Evolutionary conservation across 2,113 vertebrate genomes (phyloP), one percentile per base, ranked within the genome.

Genomic region (Anser brachyrhynchus): DNA sequence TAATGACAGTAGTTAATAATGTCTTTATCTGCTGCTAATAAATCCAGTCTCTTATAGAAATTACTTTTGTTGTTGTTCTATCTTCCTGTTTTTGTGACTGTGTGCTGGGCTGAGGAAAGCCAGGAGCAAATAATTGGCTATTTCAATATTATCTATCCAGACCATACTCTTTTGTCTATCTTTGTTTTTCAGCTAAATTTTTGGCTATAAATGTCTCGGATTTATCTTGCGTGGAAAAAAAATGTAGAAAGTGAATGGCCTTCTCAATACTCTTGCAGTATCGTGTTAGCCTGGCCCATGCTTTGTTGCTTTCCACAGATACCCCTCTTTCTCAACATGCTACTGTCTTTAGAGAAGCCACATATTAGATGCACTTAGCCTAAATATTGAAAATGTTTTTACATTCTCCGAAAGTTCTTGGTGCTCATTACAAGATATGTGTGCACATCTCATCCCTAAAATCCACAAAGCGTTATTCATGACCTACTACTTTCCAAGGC

Each of bases 401-500:
- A 49, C 22, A 46, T 61, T 75, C 54, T 84, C 44, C 25, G 10
- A 29, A 77, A 49, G 64, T 58, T 82, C 66, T 87, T 89, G 21
- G 58, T 57, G 11, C 11, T 92, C 16, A 37, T 57, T 57, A 12
- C 59, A 73, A 85, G 51, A 66, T 51, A 62, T 0, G 0, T 25
- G n/a, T 3, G 0, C 17, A 46, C 0, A 0, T 55, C 69, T 94
- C 69, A 81, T 49, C 61, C 35, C 8, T 72, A 61, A 78, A 81
- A 81, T 75, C 58, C 28, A 72, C 86, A 69, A 86, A 93, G 44
- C 1, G 2, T 82, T 95, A 54, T 91, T 93, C 70, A 87, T 82
- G 70, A 95, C 62, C 41, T 82, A 91, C 62, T 84, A 82, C 62
- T 95, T 96, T 95, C 91, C 91, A 89, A 87, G 71, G 66, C 94